Evolutionary conservation across 1,140 invertebrate genomes (phyloP), one percentile per base, ranked within the genome.

Genomic region (Euborellia annulipes): DNA sequence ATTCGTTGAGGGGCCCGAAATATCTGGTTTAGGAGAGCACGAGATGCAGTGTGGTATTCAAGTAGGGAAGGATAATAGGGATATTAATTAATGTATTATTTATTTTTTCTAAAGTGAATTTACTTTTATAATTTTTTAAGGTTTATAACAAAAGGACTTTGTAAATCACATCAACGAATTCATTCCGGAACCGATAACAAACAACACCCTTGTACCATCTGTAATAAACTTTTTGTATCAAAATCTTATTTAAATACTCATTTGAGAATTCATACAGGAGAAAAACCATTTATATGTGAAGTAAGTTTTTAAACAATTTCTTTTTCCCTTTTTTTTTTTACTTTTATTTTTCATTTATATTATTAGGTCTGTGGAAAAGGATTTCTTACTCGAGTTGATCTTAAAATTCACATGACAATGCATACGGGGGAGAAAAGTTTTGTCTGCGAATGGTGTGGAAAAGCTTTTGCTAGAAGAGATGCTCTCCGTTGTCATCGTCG

Each of bases 181-280:
- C 78, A 81, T 48, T 78, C 76, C 0, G 78, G 78, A 0, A 76
- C 71, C 41, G 68, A 71, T 45, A 71, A 70, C 52, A 71, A 76
- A 40, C 77, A 78, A 30, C 79, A 76, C 55, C 69, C 73, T 2
- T 82, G 79, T 52, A 61, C 67, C 2, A 69, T 78, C 22, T 81
- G 78, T 55, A 74, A 75, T 30, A 72, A 76, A 49, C 67, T 74
- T 58, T 79, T 81, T 50, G 79, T 80, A 2, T 80, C 79, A 58
- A 82, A 78, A 43, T 79, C 78, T 52, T 86, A 86, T 58, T 68
- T 89, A 2, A 77, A 80, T 40, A 78, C 82, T 11, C 90, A 94
- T 57, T 63, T 90, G 37, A 70, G 90, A 11, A 90, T 89, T 46
- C 90, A 94, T 54, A 90, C 86, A 0, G 83, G 86, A 1, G 80